Evolutionary conservation across 1,140 invertebrate genomes (phyloP).

Genomic region (Glossosoma conforme): DNA sequence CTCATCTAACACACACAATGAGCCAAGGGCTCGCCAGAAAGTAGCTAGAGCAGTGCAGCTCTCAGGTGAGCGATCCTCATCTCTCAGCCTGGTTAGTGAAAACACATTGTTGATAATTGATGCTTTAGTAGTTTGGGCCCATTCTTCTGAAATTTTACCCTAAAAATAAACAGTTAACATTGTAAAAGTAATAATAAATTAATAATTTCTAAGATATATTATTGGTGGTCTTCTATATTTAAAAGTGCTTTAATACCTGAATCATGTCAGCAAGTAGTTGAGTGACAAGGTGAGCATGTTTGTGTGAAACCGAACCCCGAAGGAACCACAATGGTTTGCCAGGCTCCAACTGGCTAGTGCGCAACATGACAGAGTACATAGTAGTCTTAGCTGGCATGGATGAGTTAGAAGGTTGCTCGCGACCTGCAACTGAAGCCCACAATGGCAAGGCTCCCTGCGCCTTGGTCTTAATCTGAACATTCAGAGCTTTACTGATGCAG

Average conservation of each 20-base stretch:
- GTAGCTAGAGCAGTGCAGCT: conserved; percentile 77
- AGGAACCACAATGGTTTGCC: conserved; percentile 70
- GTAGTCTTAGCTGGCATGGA: neutral
- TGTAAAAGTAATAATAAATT: conserved; percentile 1
- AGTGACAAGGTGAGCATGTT: conserved; percentile 84
- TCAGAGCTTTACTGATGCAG: conserved; percentile 45
- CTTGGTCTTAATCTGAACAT: conserved; percentile 52
- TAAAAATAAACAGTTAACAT: conserved; percentile 36
- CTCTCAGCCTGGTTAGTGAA: conserved; percentile 76
- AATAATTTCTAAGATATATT: no score
- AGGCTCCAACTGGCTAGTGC: conserved; percentile 45
- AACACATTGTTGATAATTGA: conserved; percentile 89
- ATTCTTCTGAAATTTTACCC: conserved; percentile 81
- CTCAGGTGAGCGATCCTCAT: conserved; percentile 64
- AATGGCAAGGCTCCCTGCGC: conserved; percentile 32
- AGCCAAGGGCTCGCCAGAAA: conserved; percentile 88
- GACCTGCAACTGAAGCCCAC: neutral
- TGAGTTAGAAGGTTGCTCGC: neutral
- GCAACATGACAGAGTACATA: conserved; percentile 52
- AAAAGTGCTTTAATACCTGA: conserved; percentile 59
- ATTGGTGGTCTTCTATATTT: no score
- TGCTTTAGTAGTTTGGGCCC: conserved; percentile 82
- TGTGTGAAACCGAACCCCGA: conserved; percentile 72
- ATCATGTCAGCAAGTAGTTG: conserved; percentile 88
- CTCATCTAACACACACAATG: conserved; percentile 86